A percentile compares a stretch with the other conserved stretches of the same genome.
phyloP scores from a whole-genome alignment of 2,888 invertebrate genomes.

The Bellardia pandia region DNA sequence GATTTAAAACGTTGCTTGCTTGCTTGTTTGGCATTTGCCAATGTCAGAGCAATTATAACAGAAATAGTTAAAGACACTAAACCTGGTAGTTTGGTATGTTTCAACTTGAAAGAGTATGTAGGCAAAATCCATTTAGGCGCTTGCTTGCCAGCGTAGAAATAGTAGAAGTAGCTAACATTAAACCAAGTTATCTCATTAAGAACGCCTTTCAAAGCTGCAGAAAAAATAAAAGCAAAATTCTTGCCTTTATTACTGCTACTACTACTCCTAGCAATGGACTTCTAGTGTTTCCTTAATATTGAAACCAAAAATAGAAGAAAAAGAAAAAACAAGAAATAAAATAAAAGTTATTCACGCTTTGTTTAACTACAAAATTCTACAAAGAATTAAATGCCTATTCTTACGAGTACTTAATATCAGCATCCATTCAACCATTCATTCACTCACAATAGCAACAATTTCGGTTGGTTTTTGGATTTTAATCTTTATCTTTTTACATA shows the following conservation, averaged over 20 bases:
- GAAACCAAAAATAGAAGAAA: conserved; percentile 33
- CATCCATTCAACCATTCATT: conserved; percentile 49
- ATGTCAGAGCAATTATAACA: conserved; percentile 73
- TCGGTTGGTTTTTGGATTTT: conserved; percentile 59
- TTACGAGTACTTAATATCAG: conserved; percentile 50
- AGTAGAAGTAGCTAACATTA: conserved; percentile 42
- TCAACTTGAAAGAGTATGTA: conserved; percentile 11
- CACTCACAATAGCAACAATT: conserved; percentile 49
- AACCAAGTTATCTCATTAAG: conserved; percentile 73
- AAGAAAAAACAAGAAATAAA: conserved; percentile 36
- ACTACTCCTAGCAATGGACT: conserved; percentile 53
- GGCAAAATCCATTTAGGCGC: conserved; percentile 51
- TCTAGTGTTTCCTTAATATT: conserved; percentile 61
- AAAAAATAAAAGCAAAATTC: conserved; percentile 65
- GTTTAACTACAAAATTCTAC: conserved; percentile 65
- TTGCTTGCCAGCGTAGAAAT: background rate
- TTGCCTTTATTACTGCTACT: conserved; percentile 44
- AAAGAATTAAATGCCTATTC: conserved; percentile 70
- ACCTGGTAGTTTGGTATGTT: conserved; percentile 44
- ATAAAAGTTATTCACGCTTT: conserved; percentile 76
- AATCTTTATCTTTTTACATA: conserved; percentile 71
- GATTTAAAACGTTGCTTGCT: conserved; percentile 52
- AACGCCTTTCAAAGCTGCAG: conserved; percentile 73
- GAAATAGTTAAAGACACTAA: conserved; percentile 64
- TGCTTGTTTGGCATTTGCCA: conserved; percentile 66